Base-by-base conservation (phyloP, 2,113 vertebrate species). In the Pao palembangensis region DNA sequence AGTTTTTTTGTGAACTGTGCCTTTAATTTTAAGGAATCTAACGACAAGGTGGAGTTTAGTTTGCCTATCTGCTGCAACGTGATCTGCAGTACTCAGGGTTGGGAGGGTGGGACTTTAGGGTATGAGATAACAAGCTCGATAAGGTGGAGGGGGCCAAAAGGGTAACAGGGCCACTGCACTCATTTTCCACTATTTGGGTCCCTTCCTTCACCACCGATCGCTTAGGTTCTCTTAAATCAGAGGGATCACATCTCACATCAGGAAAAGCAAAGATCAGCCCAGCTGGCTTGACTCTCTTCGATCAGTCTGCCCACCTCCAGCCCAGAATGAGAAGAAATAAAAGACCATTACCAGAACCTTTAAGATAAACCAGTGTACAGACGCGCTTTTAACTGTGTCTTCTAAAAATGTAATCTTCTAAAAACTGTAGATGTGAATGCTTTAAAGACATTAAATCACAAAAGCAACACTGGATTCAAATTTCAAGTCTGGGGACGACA, bases 271-370 rank as follows among this genome's bases (percentile, higher is more conserved):
- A 23, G 21, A 3, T 3, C 21, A 23, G 21, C n/a, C n/a, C n/a
- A 66, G 83, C 91, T 59, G 92, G 91, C 81, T 93, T 98, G 64
- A 91, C 86, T 89, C 94, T 91, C 87, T 97, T 96, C 70, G 88
- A 79, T 96, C 83, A 93, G 73, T 61, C 85, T 91, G 79, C 86
- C 91, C 74, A 92, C 92, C 63, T 93, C 93, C 84, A 92, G 65
- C 82, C 78, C 86, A 46, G 82, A 83, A 60, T 81, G 83, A 62
- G 88, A 90, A 51, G 93, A 91, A 71, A 78, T 53, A 80, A 23
- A 73, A 76, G 31, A 84, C 17, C 75, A 59, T 88, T 62, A 88
- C 83, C 70, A 52, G 76, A 82, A 65, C 63, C 47, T 65, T 53
- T 50, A 28, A 7, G 25, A 6, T 8, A 53, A 44, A 64, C 55